These are phyloP conservation scores for Cristatella mucedo DNA, from an alignment of 2,888 invertebrate genomes.

Conservation along the genomic window DNA sequence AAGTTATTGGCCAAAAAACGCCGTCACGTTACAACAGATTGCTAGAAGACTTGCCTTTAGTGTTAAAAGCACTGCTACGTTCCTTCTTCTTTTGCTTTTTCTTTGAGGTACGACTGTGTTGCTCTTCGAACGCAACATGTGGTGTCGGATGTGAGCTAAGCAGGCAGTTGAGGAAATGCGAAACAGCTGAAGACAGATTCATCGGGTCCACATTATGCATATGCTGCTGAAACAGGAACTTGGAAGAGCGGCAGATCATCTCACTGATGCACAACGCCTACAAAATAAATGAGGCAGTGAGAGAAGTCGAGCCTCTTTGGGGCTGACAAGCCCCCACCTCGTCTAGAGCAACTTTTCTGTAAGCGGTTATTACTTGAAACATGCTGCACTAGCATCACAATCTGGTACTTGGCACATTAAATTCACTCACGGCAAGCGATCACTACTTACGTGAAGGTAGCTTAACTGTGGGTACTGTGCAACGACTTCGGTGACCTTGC, in stretches of 20 bases:
- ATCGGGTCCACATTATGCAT: conserved; percentile 80
- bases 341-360: too few relatives aligned
- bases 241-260: conserved; percentile 69
- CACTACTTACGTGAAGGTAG: conserved; percentile 47
- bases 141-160: conserved; percentile 59
- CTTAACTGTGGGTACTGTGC: conserved; percentile 58
- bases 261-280: conserved; percentile 80
- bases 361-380: background rate
- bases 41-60: conserved; percentile 13
- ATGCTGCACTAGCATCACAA: background rate
- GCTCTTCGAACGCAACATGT: conserved; percentile 31
- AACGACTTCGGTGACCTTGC: conserved; percentile 68
- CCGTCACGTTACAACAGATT: background rate
- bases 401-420: background rate
- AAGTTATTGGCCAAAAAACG: too few relatives aligned
- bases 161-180: conserved; percentile 90
- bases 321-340: too few relatives aligned
- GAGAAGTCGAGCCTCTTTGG: too few relatives aligned
- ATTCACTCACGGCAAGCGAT: background rate
- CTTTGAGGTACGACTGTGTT: conserved; percentile 46
- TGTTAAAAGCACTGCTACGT: conserved; percentile 41
- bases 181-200: conserved; percentile 72
- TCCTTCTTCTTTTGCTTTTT: conserved; percentile 47
- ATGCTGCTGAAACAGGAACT: conserved; percentile 79
- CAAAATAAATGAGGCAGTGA: conserved; percentile 29